Evolutionary conservation across 2,888 invertebrate species (phyloP).

Genomic region (Noctua fimbriata): DNA sequence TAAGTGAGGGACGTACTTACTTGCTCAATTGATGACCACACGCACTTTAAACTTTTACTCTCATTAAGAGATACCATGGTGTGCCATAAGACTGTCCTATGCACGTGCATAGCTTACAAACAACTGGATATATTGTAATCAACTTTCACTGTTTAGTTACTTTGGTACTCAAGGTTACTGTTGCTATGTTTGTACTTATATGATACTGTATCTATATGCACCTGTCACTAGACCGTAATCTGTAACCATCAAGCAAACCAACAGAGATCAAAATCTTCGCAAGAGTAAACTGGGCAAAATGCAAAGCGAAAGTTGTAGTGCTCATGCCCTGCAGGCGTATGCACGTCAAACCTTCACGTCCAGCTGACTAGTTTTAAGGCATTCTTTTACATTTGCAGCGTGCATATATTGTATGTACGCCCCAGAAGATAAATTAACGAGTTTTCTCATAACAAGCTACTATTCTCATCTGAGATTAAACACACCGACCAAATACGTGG

Average conservation of each 20-base stretch:
- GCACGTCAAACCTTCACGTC: background rate
- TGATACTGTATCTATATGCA: background rate
- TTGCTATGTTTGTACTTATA: constrained; percentile 1
- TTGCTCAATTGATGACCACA: background rate
- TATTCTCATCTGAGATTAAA: constrained; percentile 5
- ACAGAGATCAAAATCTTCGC: background rate
- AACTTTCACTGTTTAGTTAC: constrained; percentile 58
- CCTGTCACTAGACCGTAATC: constrained; percentile 1
- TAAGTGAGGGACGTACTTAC: background rate
- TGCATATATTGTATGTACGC: constrained; percentile 4
- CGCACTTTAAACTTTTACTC: constrained; percentile 31
- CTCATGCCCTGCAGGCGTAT: background rate
- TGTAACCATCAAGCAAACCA: constrained; percentile 1
- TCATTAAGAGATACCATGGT: constrained; percentile 44
- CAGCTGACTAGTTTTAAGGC: background rate
- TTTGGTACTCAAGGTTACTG: constrained; percentile 38
- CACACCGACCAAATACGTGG: background rate
- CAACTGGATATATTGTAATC: constrained; percentile 52
- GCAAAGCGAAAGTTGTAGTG: constrained; percentile 2
- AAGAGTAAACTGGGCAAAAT: background rate
- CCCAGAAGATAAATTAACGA: background rate
- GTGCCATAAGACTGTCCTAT: constrained; percentile 17
- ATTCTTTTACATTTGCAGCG: background rate
- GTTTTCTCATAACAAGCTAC: background rate
- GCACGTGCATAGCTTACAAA: constrained; percentile 52